These are phyloP conservation scores for Marcusenius ussheri DNA, from an alignment of 2,113 vertebrate species.

Conservation along the genomic window DNA sequence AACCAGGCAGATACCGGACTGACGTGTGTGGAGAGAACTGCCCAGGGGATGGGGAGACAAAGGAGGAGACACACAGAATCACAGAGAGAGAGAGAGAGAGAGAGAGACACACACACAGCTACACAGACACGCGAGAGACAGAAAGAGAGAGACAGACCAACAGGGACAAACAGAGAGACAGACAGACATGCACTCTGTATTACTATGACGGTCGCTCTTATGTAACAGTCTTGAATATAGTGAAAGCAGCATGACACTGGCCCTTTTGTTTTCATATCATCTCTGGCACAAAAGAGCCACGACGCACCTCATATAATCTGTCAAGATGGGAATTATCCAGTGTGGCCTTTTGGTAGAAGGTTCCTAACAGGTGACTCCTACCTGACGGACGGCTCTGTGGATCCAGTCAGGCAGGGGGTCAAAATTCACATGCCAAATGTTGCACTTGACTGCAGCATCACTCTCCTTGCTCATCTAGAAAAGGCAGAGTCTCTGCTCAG, in stretches of 20 bases:
- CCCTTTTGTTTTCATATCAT: not conserved
- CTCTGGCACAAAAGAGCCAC: not conserved
- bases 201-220: not conserved
- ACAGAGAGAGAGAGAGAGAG: not conserved
- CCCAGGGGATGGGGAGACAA: not conserved
- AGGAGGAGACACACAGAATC: not conserved
- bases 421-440: slow-evolving; percentile 67
- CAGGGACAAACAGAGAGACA: not conserved
- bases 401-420: slow-evolving; percentile 75
- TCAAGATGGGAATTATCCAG: not conserved
- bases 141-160: not conserved
- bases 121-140: not conserved
- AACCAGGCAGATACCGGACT: not conserved
- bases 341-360: not conserved
- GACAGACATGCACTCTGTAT: not conserved
- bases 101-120: not conserved
- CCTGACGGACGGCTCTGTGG: slow-evolving; percentile 62
- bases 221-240: not conserved
- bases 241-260: not conserved
- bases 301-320: not conserved
- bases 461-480: slow-evolving; percentile 32
- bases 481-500: not conserved
- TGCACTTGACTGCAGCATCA: slow-evolving; percentile 51
- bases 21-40: not conserved
- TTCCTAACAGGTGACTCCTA: slow-evolving; percentile 32